Conservation (phyloP, 2,888 invertebrate genomes). For the Acanthacorydalis orientalis region DNA sequence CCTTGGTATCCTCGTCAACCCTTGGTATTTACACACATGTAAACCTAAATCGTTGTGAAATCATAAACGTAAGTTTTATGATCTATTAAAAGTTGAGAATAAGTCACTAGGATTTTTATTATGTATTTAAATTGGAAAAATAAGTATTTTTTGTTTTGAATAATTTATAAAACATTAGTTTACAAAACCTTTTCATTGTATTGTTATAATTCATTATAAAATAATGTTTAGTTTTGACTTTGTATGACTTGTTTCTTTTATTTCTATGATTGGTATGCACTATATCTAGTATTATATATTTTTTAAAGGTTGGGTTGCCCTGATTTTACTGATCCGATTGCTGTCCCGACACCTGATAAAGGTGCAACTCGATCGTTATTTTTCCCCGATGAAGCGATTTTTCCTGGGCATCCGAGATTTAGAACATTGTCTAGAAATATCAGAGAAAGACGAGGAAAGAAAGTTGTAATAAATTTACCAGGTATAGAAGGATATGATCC, state of each 20-base stretch:
- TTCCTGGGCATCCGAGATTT: slow-evolving; percentile 88
- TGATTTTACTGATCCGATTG: slow-evolving; percentile 71
- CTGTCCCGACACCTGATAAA: slow-evolving; percentile 48
- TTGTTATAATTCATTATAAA: neutral
- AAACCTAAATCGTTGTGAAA: no score
- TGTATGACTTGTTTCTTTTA: neutral
- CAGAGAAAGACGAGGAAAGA: slow-evolving; percentile 76
- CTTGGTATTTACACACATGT: no score
- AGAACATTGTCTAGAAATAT: slow-evolving; percentile 88
- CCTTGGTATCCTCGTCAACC: no score
- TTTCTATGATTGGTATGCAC: neutral
- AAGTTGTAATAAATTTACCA: slow-evolving; percentile 92
- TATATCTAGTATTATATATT: slow-evolving; percentile 9
- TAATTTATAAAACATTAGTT: neutral
- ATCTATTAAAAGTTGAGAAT: no score
- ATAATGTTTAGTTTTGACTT: no score
- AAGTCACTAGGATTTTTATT: no score
- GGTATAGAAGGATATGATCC: slow-evolving; percentile 39
- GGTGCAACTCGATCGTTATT: slow-evolving; percentile 73
- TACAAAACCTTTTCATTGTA: neutral
- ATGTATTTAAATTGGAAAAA: no score
- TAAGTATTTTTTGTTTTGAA: neutral
- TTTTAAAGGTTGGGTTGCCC: slow-evolving; percentile 64
- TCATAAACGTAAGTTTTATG: no score
- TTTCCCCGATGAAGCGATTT: slow-evolving; percentile 91